Conservation (phyloP, 2,888 invertebrate genomes). For the Cheilosia grossa region DNA sequence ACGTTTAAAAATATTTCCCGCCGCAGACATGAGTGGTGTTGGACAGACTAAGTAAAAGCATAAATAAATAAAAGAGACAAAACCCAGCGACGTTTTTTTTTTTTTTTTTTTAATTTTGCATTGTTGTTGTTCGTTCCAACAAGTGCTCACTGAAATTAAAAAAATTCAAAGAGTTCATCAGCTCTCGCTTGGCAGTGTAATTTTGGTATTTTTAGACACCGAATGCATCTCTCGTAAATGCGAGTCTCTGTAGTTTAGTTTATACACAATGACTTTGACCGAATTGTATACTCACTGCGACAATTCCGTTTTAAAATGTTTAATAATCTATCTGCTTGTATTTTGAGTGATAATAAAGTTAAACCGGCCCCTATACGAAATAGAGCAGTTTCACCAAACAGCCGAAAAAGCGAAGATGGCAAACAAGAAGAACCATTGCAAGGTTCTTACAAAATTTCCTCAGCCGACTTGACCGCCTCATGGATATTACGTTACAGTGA, state of each 20-base stretch:
- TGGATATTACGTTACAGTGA: conserved; percentile 81
- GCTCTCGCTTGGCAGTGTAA: conserved; percentile 30
- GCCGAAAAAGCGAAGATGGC: conserved; percentile 60
- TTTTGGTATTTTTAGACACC: conserved; percentile 48
- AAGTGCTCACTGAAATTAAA: conserved; percentile 50
- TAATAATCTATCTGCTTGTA: conserved; percentile 38
- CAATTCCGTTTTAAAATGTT: conserved; percentile 45
- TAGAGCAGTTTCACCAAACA: conserved; percentile 69
- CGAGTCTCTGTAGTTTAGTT: background rate
- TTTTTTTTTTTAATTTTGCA: background rate
- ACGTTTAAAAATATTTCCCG: conserved; percentile 11
- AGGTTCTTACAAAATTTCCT: conserved; percentile 52
- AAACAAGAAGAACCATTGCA: conserved; percentile 43
- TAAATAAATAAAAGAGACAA: conserved; percentile 52
- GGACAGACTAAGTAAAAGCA: conserved; percentile 12
- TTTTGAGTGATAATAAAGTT: conserved; percentile 40
- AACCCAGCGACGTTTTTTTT: conserved; percentile 28
- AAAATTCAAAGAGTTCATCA: conserved; percentile 54
- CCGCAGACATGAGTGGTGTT: conserved; percentile 10
- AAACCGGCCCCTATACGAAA: conserved; percentile 62
- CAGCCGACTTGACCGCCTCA: conserved; percentile 75
- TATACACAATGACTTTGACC: conserved; percentile 31
- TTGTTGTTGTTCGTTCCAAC: background rate
- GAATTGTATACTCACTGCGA: conserved; percentile 1
- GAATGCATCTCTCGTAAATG: conserved; percentile 42